Base-by-base conservation (phyloP, 2,797 vertebrate genomes). In the Muraenolepis orangiensis region DNA sequence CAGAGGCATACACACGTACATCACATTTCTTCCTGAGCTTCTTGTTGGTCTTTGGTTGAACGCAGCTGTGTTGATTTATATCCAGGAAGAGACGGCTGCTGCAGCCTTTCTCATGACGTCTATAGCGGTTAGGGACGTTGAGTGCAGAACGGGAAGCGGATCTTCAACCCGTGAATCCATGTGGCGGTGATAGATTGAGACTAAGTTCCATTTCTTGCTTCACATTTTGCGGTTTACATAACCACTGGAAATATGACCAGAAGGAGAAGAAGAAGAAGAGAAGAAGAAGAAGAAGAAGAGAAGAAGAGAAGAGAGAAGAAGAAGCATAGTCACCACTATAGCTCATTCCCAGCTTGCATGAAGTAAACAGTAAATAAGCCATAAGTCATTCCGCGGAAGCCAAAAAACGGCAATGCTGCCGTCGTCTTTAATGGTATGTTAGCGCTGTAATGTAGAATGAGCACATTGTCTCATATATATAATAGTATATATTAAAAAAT, bases 31-130 rank as follows among this genome's bases (percentile, higher is more conserved):
- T 80, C 74, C 73, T 70, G 46, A 76, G 70, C 38, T 20, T 69
- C 46, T 76, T 42, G 68, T 71, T 64, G 38, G 6, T 80, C 31
- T 66, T 70, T 32, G 38, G 31, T 77, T 64, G 36, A 61, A 46
- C 28, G 40, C 18, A 13, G 42, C 14, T 42, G 40, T 3, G 16
- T 42, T 42, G 40, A 16, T 42, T 18, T 18, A 42, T 3, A 42
- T 3, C 3, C 40, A 0, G 40, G 40, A 40, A 40, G 38, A 10
- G 38, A 14, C 14, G 14, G 38, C 11, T 40, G 40, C 3, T 42
- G 14, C 13, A 16, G 40, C 72, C 71, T 32, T 76, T 14, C 14
- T 40, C 66, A 4, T 36, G 42, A 74, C 51, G 67, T 67, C 67
- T 42, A 36, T 29, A 57, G 68, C 51, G 70, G 70, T 26, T 38